A percentile compares a stretch with the other conserved stretches of the same genome.
Conservation (phyloP, 2,113 vertebrate species). For the Macquaria ambigua region DNA sequence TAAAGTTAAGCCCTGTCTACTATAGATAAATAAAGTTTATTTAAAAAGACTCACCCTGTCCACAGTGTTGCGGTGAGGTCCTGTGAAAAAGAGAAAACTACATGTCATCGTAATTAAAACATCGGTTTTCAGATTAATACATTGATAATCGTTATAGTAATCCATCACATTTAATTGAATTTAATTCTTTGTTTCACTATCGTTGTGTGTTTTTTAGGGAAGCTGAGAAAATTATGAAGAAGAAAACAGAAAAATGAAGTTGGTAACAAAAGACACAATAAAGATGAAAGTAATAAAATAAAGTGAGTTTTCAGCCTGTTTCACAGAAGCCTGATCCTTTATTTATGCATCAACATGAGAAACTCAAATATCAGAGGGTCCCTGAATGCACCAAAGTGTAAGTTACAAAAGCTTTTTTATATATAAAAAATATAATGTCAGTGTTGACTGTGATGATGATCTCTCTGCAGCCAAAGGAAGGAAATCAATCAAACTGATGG, state of each 20-base stretch:
- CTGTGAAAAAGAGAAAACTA: conserved; percentile 27
- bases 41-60: conserved; percentile 45
- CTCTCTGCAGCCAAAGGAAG: not conserved
- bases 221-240: too few species aligned
- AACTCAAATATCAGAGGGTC: too few species aligned
- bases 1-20: too few species aligned
- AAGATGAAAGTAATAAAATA: not conserved
- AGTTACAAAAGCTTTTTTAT: not conserved
- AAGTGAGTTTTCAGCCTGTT: not conserved
- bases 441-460: not conserved
- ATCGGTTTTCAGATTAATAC: not conserved
- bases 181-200: not conserved
- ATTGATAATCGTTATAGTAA: not conserved
- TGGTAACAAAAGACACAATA: not conserved
- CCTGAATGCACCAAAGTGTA: not conserved
- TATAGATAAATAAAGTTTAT: not conserved
- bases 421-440: not conserved
- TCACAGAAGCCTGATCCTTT: too few species aligned
- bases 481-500: not conserved
- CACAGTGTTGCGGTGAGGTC: conserved; percentile 17
- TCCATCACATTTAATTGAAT: not conserved
- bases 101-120: not conserved
- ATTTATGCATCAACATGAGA: not conserved
- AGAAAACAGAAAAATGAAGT: not conserved
- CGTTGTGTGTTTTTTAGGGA: not conserved